These are phyloP conservation scores for Zaprionus vittiger DNA, from an alignment of 1,140 invertebrate genomes.

Conservation along the genomic window DNA sequence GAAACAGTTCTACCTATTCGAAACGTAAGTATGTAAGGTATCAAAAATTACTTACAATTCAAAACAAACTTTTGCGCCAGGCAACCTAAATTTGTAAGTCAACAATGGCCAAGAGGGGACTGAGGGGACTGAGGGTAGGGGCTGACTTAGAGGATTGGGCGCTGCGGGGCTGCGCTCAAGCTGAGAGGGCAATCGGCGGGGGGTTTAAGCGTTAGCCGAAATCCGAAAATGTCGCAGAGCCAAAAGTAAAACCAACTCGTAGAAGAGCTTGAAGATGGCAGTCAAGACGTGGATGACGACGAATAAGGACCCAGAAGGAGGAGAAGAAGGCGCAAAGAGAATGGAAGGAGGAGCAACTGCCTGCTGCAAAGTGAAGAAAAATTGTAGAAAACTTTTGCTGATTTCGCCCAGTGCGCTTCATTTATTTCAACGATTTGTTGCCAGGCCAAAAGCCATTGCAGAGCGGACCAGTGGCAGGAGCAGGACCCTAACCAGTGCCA, in stretches of 20 bases:
- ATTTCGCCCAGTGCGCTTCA: constrained; percentile 81
- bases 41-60: constrained; percentile 82
- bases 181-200: constrained; percentile 13
- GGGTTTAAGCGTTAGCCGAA: constrained; percentile 66
- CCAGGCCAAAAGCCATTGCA: constrained; percentile 52
- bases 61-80: constrained; percentile 79
- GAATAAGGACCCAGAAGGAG: not conserved
- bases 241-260: constrained; percentile 59
- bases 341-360: constrained; percentile 24
- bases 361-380: constrained; percentile 78
- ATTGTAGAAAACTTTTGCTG: constrained; percentile 81
- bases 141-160: not conserved
- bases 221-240: constrained; percentile 78
- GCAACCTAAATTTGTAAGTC: constrained; percentile 80
- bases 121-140: not conserved
- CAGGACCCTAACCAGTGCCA: constrained; percentile 21
- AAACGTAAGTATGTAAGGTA: constrained; percentile 60
- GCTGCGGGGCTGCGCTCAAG: not conserved
- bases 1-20: constrained; percentile 56
- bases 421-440: constrained; percentile 82
- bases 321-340: not conserved
- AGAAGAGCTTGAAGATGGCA: constrained; percentile 12
- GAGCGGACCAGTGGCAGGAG: constrained; percentile 9
- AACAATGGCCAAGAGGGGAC: constrained; percentile 59
- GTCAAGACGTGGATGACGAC: not conserved